Conservation (phyloP, 2,888 invertebrate genomes). For the Xylota sylvarum region DNA sequence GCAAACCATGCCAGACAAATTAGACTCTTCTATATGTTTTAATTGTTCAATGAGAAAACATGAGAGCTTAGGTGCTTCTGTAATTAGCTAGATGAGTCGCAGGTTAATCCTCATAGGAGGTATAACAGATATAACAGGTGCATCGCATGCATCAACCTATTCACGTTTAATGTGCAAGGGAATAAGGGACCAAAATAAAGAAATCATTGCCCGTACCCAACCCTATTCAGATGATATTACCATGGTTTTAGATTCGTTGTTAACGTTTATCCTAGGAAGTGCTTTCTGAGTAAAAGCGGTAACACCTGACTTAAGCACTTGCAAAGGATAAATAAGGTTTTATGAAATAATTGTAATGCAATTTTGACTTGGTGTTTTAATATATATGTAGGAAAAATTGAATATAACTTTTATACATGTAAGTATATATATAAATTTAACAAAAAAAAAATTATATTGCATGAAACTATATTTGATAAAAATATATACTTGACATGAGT, state of each 20-base stretch:
- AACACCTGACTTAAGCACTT: neutral
- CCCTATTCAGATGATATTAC: neutral
- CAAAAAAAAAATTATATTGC: too few species aligned
- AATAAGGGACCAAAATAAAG: neutral
- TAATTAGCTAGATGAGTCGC: slow-evolving; percentile 40
- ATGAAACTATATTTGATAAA: neutral
- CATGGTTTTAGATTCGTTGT: neutral
- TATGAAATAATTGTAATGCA: too few species aligned
- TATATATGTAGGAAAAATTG: too few species aligned
- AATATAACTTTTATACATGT: too few species aligned
- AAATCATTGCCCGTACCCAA: neutral
- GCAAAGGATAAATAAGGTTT: too few species aligned
- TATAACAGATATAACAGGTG: slow-evolving; percentile 1
- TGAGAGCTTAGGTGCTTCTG: neutral
- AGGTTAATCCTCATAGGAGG: slow-evolving; percentile 2
- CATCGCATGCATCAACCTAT: neutral
- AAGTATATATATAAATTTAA: too few species aligned
- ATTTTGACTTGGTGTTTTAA: too few species aligned
- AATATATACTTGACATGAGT: neutral
- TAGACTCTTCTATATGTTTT: neutral
- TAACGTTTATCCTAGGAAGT: neutral
- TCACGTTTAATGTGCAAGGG: neutral
- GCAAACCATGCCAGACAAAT: too few species aligned
- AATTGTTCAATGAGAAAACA: neutral
- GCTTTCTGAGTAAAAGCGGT: neutral